Percentiles rank a stretch among this genome's conserved stretches.
Evolutionary conservation across 2,888 invertebrate genomes (phyloP).

Genomic region (Helleia helle): DNA sequence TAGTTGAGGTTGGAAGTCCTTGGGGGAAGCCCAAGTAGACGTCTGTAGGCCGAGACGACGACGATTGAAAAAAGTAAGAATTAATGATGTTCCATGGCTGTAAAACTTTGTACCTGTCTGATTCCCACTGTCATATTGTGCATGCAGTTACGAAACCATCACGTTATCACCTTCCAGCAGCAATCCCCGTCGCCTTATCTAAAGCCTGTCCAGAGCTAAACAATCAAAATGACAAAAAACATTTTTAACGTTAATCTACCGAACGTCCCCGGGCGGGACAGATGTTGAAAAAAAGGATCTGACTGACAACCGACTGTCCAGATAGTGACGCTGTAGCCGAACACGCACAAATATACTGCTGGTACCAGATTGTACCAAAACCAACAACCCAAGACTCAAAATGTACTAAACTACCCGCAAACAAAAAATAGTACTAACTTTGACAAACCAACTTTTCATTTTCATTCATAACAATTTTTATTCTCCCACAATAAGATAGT

Average conservation of each 20-base stretch:
- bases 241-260: conserved; percentile 24
- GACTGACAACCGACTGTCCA: conserved; percentile 30
- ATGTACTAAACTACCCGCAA: conserved; percentile 2
- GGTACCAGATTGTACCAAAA: not conserved
- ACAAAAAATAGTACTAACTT: conserved; percentile 13
- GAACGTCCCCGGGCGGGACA: conserved; percentile 25
- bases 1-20: too few species aligned
- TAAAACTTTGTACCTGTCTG: too few species aligned
- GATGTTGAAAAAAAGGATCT: conserved; percentile 28
- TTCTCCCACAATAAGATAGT: conserved; percentile 8
- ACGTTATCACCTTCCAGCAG: too few species aligned
- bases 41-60: too few species aligned
- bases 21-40: too few species aligned
- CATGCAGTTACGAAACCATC: too few species aligned
- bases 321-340: conserved; percentile 26
- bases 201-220: conserved; percentile 4
- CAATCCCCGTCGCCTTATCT: too few species aligned
- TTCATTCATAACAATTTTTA: conserved; percentile 14
- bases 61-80: too few species aligned
- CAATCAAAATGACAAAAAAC: conserved; percentile 17
- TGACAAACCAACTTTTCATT: conserved; percentile 13
- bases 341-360: conserved; percentile 13
- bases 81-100: too few species aligned
- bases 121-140: too few species aligned
- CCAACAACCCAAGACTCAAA: conserved; percentile 10